These are phyloP conservation scores for Sebastes alutus DNA, from an alignment of 2,797 vertebrate genomes.

Conservation along the genomic window DNA sequence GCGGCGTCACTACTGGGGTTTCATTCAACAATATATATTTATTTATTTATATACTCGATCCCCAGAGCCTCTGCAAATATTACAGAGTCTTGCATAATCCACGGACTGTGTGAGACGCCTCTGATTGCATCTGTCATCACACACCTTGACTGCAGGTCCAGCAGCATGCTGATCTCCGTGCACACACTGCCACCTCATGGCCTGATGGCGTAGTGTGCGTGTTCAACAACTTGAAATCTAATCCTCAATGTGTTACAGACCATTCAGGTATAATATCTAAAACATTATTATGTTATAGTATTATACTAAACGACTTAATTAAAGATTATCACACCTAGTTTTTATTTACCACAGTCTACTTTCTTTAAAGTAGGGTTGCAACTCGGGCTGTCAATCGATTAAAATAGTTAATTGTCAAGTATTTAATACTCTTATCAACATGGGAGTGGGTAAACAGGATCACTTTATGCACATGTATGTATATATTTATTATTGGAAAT, in stretches of 20 bases:
- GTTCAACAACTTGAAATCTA: neutral
- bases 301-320: neutral
- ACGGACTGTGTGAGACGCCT: slow-evolving; percentile 24
- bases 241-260: neutral
- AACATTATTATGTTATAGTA: neutral
- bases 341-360: neutral
- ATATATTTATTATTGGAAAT: too few relatives aligned
- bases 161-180: neutral
- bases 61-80: slow-evolving; percentile 45
- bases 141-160: slow-evolving; percentile 19
- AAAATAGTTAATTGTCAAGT: too few relatives aligned
- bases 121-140: slow-evolving; percentile 31
- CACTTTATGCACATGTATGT: too few relatives aligned
- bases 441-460: too few relatives aligned
- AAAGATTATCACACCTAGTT: neutral
- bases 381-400: neutral
- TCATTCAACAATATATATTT: slow-evolving; percentile 26
- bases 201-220: neutral
- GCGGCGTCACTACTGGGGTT: neutral
- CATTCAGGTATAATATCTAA: neutral
- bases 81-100: slow-evolving; percentile 77
- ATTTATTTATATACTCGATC: slow-evolving; percentile 27
- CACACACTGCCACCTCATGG: slow-evolving; percentile 69
- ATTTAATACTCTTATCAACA: too few relatives aligned
- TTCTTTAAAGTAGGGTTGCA: neutral